phyloP scores from a whole-genome alignment of 1,140 invertebrate genomes.

The Lordiphosa mommai region DNA sequence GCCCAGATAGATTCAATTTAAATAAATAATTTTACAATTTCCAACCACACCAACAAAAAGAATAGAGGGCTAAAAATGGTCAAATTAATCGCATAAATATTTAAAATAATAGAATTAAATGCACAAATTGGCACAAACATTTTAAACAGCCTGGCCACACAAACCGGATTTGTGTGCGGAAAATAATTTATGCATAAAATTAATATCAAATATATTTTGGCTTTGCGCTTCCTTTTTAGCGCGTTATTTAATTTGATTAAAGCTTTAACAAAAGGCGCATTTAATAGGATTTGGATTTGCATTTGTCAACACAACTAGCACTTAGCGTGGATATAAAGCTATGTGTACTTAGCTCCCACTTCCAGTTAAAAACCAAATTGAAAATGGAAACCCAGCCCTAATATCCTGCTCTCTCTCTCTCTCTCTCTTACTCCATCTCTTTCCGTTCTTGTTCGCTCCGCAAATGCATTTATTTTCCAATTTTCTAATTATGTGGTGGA shows the following conservation, averaged over 20 bases:
- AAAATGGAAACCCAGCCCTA: not conserved
- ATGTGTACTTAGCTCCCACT: too few species aligned
- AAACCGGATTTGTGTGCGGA: constrained; percentile 30
- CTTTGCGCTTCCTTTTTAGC: not conserved
- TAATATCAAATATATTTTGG: constrained; percentile 26
- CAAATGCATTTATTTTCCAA: constrained; percentile 55
- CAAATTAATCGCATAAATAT: constrained; percentile 55
- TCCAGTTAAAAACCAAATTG: too few species aligned
- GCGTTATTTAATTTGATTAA: constrained; percentile 44
- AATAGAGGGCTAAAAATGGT: constrained; percentile 11
- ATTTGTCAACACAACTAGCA: too few species aligned
- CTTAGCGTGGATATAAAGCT: too few species aligned
- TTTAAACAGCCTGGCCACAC: not conserved
- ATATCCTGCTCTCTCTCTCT: not conserved
- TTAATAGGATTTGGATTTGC: constrained; percentile 37
- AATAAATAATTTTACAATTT: constrained; percentile 54
- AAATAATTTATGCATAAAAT: constrained; percentile 55
- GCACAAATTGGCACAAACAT: constrained; percentile 1
- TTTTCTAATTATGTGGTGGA: constrained; percentile 63
- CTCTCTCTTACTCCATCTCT: not conserved
- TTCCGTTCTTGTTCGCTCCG: not conserved
- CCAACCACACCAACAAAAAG: constrained; percentile 25
- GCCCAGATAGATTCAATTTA: constrained; percentile 45
- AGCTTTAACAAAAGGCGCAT: constrained; percentile 7
- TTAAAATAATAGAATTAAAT: constrained; percentile 44